These are phyloP conservation scores for Entomyzon cyanotis DNA, from an alignment of 2,113 vertebrate genomes.

Conservation along the genomic window DNA sequence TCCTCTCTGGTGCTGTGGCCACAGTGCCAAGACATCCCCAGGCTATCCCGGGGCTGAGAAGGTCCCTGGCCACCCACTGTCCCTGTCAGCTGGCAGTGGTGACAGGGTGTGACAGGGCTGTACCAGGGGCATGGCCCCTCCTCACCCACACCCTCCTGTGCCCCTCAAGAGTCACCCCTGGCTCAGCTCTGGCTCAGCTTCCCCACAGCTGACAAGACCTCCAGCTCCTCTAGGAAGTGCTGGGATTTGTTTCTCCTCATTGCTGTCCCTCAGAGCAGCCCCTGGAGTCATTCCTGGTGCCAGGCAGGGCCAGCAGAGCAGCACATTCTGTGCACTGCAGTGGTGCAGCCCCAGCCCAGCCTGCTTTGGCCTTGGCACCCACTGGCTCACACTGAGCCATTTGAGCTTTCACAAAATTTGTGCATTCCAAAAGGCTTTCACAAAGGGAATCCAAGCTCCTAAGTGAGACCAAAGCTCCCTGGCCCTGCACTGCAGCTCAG, in stretches of 20 bases:
- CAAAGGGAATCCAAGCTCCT: not conserved
- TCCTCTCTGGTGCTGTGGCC: not conserved
- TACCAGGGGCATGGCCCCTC: not conserved
- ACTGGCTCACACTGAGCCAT: not conserved
- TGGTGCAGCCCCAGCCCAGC: not conserved
- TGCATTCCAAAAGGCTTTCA: not conserved
- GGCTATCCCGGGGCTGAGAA: not conserved
- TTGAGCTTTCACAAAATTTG: not conserved
- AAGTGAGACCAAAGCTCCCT: not conserved
- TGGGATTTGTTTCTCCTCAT: not conserved
- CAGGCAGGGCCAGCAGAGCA: not conserved
- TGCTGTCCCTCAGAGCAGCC: not conserved
- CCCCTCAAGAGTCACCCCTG: too few species aligned
- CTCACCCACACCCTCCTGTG: not conserved
- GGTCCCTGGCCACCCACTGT: accelerated
- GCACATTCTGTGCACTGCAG: not conserved
- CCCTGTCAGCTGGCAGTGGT: not conserved
- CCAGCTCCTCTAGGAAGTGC: not conserved
- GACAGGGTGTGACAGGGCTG: not conserved
- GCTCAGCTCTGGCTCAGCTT: not conserved
- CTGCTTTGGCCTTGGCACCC: not conserved
- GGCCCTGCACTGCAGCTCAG: not conserved
- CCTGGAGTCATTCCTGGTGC: not conserved
- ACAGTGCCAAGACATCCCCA: accelerated
- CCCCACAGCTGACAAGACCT: not conserved